phyloP scores from a whole-genome alignment of 1,140 invertebrate species.

The Popillia japonica region DNA sequence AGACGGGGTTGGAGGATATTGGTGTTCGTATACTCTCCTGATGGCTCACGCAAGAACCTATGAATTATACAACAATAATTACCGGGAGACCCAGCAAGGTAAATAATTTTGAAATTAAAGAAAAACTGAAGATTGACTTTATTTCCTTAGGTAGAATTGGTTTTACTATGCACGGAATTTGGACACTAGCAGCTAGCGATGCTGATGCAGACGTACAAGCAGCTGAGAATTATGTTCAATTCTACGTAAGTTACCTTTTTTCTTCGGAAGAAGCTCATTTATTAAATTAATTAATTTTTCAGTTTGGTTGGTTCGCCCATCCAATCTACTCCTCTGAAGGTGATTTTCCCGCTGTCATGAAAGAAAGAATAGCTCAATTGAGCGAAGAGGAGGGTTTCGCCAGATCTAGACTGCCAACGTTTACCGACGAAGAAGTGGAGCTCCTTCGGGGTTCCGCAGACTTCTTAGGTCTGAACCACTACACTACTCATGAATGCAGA shows the following conservation, averaged over 20 bases:
- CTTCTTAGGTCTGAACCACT: slow-evolving; percentile 65
- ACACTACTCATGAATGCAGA: slow-evolving; percentile 54
- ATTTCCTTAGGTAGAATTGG: no score
- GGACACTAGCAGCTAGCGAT: no score
- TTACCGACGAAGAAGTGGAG: slow-evolving; percentile 62
- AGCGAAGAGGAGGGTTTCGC: slow-evolving; percentile 63
- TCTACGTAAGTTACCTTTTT: neutral
- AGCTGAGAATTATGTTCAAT: neutral
- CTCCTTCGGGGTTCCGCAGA: slow-evolving; percentile 62
- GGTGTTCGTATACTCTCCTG: slow-evolving; percentile 65
- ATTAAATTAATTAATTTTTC: no score
- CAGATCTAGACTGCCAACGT: slow-evolving; percentile 68
- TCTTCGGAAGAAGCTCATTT: no score
- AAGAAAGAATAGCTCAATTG: slow-evolving; percentile 63
- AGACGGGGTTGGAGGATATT: slow-evolving; percentile 65
- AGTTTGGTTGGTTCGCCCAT: slow-evolving; percentile 72
- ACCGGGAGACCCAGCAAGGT: slow-evolving; percentile 59
- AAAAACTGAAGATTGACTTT: no score
- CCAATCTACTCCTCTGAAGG: slow-evolving; percentile 68
- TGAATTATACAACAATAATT: slow-evolving; percentile 65
- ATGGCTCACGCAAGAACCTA: slow-evolving; percentile 67
- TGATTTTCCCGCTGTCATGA: slow-evolving; percentile 69
- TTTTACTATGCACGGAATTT: no score
- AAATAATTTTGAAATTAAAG: neutral
- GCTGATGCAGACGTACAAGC: no score